A percentile compares a stretch with the other conserved stretches of the same genome.
Conservation (phyloP, 2,888 invertebrate genomes). For the Phengaris alcon region DNA sequence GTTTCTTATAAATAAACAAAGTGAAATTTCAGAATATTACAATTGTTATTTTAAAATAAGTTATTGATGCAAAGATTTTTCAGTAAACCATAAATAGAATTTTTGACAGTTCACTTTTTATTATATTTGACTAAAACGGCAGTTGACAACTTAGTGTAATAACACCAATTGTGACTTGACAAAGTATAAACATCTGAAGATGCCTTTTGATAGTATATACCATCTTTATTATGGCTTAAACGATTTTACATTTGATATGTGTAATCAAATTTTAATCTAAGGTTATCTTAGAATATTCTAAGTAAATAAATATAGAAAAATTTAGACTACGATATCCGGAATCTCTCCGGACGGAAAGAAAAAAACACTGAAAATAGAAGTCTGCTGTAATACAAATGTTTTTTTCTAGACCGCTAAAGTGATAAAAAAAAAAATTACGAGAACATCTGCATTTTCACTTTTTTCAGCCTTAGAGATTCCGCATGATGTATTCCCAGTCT, state of each 20-base stretch:
- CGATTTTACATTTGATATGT: constrained; percentile 13
- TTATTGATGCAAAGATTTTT: neutral
- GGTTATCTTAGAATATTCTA: constrained; percentile 27
- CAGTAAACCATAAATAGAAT: neutral
- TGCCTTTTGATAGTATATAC: constrained; percentile 10
- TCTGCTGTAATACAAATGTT: no score
- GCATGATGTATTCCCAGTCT: neutral
- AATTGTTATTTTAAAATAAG: neutral
- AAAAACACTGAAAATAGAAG: no score
- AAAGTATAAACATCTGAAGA: constrained; percentile 7
- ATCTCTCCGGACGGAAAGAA: no score
- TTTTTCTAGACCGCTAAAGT: no score
- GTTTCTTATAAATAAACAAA: neutral
- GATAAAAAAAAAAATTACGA: no score
- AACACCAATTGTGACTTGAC: constrained; percentile 24
- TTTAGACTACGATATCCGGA: constrained; percentile 7
- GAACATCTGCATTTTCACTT: no score
- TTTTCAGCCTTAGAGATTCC: no score
- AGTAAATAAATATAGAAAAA: constrained; percentile 35
- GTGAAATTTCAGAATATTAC: neutral
- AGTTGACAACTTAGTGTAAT: constrained; percentile 1
- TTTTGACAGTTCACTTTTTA: neutral
- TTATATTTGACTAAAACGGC: constrained; percentile 15
- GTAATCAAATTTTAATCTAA: constrained; percentile 21
- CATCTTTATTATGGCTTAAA: neutral